Conservation (phyloP, 2,797 vertebrate species). For the Sebastes minor region DNA sequence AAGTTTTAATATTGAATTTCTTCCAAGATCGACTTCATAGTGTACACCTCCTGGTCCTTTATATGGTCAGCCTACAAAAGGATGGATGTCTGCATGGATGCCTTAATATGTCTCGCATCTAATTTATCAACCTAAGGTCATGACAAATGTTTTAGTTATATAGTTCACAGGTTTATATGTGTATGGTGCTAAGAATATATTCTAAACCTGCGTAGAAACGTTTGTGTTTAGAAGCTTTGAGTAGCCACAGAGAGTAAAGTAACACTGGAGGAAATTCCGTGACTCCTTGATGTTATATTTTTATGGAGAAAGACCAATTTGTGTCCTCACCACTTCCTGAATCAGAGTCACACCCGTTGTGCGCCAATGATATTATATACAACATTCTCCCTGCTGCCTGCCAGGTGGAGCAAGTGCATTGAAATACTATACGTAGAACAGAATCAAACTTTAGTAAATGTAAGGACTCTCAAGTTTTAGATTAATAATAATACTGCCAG, state of each 20-base stretch:
- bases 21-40: neutral
- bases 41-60: neutral
- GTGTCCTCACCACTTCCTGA: neutral
- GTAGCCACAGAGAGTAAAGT: neutral
- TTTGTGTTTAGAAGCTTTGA: neutral
- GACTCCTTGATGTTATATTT: neutral
- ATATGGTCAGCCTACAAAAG: no score
- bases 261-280: neutral
- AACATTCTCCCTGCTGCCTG: neutral
- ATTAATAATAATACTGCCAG: neutral
- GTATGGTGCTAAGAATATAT: neutral
- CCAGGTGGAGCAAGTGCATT: slow-evolving; percentile 13
- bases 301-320: neutral
- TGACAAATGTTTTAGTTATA: neutral
- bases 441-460: neutral
- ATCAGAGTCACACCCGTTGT: neutral
- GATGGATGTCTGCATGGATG: no score
- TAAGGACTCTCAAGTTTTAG: neutral
- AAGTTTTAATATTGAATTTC: neutral
- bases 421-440: neutral
- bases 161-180: neutral
- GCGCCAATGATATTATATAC: rapidly evolving
- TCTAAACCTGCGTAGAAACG: neutral
- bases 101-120: neutral
- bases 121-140: neutral